Conservation (phyloP, 2,113 vertebrate species). For the pig (Sus scrofa) region DNA sequence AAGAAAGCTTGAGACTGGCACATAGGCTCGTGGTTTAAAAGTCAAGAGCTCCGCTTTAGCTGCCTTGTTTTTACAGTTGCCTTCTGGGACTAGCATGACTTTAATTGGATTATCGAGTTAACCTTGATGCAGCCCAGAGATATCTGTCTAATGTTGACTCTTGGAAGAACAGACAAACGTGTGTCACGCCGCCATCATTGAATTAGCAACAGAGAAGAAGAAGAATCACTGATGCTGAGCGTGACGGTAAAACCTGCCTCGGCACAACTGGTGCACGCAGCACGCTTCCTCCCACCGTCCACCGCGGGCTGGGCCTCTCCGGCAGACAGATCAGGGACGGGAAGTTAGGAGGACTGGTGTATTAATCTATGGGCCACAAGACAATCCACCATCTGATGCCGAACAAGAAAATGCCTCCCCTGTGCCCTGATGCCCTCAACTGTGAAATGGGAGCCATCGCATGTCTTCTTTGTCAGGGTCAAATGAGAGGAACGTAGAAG, state of each 20-base stretch:
- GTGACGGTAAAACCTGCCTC: background rate
- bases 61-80: background rate
- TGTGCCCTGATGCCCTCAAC: background rate
- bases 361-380: background rate
- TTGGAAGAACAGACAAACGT: conserved; percentile 42
- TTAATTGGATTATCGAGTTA: conserved; percentile 42
- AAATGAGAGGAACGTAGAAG: background rate
- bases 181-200: conserved; percentile 20
- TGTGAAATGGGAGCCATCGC: background rate
- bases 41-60: background rate
- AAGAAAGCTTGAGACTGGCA: background rate
- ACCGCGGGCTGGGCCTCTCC: background rate
- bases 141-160: conserved; percentile 36
- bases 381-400: background rate
- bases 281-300: background rate
- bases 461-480: background rate
- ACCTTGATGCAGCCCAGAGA: conserved; percentile 55
- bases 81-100: background rate
- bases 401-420: background rate
- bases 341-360: background rate
- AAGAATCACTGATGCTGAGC: background rate
- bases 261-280: background rate
- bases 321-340: background rate
- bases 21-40: background rate
- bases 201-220: conserved; percentile 48